Percentiles rank a stretch among this genome's conserved stretches.
Evolutionary conservation across 2,797 vertebrate genomes (phyloP).

Genomic region (Pteronotus mesoamericanus): DNA sequence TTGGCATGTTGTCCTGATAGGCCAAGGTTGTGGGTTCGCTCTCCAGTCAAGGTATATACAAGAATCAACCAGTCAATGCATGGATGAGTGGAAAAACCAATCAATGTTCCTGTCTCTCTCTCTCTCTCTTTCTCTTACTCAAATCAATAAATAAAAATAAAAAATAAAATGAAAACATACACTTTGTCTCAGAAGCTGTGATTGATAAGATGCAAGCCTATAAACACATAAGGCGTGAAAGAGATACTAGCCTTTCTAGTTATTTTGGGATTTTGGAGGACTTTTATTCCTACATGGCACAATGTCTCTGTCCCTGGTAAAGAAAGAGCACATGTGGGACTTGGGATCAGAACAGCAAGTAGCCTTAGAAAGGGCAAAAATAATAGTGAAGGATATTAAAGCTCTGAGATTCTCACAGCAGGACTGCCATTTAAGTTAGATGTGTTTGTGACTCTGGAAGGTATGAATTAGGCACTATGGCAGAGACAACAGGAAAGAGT

Average conservation of each 20-base stretch:
- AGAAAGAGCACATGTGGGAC: neutral
- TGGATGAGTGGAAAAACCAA: too few species aligned
- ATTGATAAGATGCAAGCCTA: neutral
- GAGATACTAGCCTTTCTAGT: neutral
- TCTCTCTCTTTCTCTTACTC: too few species aligned
- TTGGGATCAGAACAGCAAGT: neutral
- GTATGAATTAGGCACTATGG: neutral
- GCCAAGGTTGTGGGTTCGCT: too few species aligned
- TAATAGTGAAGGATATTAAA: neutral
- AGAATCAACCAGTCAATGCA: too few species aligned
- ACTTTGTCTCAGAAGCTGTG: neutral
- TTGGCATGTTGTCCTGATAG: too few species aligned
- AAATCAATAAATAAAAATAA: too few species aligned
- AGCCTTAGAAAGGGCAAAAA: neutral
- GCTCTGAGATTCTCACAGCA: neutral
- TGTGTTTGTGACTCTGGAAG: neutral
- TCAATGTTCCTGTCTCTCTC: too few species aligned
- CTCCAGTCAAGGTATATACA: too few species aligned
- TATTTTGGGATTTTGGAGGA: neutral
- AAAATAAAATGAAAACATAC: neutral
- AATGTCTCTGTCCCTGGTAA: neutral
- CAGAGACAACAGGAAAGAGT: neutral
- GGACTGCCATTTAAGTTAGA: neutral
- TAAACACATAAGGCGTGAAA: neutral
- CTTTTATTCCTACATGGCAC: neutral